phyloP scores from a whole-genome alignment of 2,888 invertebrate species.

The Protonemura montana region DNA sequence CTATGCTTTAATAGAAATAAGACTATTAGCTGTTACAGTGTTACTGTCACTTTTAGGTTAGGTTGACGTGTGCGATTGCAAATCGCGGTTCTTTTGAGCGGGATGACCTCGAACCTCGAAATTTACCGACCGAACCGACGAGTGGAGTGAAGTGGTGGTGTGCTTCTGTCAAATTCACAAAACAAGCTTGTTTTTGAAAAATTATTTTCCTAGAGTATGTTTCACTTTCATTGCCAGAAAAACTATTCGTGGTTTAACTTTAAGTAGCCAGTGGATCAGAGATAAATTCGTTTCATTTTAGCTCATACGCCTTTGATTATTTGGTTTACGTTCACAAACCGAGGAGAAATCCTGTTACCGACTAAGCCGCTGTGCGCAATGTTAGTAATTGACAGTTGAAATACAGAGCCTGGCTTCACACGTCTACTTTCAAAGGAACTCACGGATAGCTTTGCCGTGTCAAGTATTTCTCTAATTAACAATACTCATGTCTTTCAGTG shows the following conservation, averaged over 20 bases:
- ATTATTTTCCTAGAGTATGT: background rate
- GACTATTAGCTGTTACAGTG: no score
- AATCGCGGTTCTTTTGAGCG: background rate
- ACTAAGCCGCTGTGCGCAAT: background rate
- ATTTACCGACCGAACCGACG: constrained; percentile 8
- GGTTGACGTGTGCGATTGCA: no score
- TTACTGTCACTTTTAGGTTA: no score
- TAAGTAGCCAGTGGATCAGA: background rate
- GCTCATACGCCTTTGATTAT: background rate
- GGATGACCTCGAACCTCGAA: background rate
- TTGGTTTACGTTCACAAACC: background rate
- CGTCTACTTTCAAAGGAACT: background rate
- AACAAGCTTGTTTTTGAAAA: background rate
- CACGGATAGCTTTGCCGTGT: background rate
- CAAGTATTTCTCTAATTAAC: background rate
- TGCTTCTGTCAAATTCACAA: background rate
- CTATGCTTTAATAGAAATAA: no score
- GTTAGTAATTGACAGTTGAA: background rate
- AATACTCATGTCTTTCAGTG: background rate
- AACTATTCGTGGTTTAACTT: background rate
- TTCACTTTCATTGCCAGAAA: background rate
- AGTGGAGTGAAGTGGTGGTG: no score
- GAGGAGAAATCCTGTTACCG: background rate
- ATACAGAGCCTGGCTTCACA: background rate
- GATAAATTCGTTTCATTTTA: background rate